phyloP scores from a whole-genome alignment of 2,113 vertebrate species.

The Hydrochoerus hydrochaeris region DNA sequence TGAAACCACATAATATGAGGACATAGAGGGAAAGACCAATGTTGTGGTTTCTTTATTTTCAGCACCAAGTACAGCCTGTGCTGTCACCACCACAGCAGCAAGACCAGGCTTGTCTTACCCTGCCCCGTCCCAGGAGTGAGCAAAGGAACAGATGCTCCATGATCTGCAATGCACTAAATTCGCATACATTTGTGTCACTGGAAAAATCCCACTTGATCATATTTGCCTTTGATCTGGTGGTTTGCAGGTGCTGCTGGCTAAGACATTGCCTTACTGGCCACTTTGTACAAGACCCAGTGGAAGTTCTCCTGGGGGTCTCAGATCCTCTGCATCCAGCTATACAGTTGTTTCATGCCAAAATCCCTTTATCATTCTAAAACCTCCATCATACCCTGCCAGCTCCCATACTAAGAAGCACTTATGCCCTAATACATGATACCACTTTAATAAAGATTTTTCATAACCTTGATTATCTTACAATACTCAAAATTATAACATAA shows the following conservation, averaged over 20 bases:
- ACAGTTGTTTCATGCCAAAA: background rate
- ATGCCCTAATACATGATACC: background rate
- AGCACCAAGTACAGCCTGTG: background rate
- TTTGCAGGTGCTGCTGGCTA: constrained; percentile 45
- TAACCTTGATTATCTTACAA: background rate
- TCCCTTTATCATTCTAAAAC: background rate
- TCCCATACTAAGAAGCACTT: background rate
- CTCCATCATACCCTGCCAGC: background rate
- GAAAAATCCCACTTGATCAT: constrained; percentile 59
- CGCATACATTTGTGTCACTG: constrained; percentile 60
- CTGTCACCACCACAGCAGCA: background rate
- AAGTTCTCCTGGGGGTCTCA: constrained; percentile 38
- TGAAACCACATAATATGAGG: background rate
- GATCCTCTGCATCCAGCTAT: background rate
- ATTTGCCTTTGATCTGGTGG: constrained; percentile 66
- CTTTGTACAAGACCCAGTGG: constrained; percentile 30
- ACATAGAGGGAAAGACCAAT: background rate
- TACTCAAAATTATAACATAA: background rate
- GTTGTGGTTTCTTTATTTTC: background rate
- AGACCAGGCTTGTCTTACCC: background rate
- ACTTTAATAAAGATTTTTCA: background rate
- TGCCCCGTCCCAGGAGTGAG: background rate
- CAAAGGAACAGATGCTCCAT: constrained; percentile 48
- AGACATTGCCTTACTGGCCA: background rate
- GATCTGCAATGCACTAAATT: background rate